Evolutionary conservation across 2,113 vertebrate genomes (phyloP), one percentile per base, ranked within the genome.

Genomic region (Cyrtonyx montezumae): DNA sequence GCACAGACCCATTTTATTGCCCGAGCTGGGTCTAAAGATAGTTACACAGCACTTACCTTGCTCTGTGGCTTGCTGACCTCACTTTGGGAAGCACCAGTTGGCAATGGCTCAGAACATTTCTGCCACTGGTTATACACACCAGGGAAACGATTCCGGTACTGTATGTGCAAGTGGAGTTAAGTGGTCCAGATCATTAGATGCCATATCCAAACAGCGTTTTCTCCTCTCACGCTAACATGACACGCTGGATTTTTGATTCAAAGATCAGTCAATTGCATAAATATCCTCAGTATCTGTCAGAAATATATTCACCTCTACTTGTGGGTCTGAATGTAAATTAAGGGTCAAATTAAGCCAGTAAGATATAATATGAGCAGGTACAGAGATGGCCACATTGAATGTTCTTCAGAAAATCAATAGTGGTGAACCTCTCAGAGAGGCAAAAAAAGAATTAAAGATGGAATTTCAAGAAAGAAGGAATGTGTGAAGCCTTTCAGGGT

Each of bases 41-140:
- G 48, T 78, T 63, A 80, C 53, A 42, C n/a, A 46, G 32, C 43
- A 69, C 87, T 69, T 66, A 95, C 87, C 76, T 88, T 36, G 34
- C 26, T 63, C 71, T 55, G 55, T 15, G 36, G 43, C 0, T 1
- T 0, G n/a, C 34, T 77, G 59, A 30, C 65, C 59, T 40, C 48
- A 9, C 48, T 30, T 48, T 46, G 70, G 70, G 85, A 73, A 73
- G 59, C 70, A 78, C 26, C 0, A 0, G 65, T 22, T 86, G 45
- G 21, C 22, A 58, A 42, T 2, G 1, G 13, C 59, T 84, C 79
- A 2, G 1, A 69, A 71, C 13, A 37, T 21, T 53, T 71, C 22
- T 48, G 19, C 20, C 65, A 74, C 15, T 34, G 67, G 46, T 36
- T 32, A 32, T 11, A 36, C 0, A 1, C 1, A 4, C n/a, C 67